Conservation (phyloP, 1,140 invertebrate genomes). For the Mylabris phalerata region DNA sequence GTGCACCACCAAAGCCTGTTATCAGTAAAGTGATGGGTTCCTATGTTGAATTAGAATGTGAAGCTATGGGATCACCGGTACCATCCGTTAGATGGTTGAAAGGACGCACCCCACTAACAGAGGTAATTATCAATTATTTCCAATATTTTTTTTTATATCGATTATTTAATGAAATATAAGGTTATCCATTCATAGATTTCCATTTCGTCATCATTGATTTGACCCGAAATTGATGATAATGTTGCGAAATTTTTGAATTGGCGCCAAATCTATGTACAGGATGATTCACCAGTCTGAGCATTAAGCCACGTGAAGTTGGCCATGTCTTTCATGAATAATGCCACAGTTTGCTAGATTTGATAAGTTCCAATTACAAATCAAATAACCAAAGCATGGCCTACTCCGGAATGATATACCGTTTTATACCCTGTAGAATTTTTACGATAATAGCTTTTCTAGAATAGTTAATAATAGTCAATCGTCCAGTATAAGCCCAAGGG, state of each 20-base stretch:
- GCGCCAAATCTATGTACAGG: no score
- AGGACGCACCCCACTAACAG: constrained; percentile 50
- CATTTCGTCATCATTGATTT: neutral
- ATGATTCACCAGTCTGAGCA: neutral
- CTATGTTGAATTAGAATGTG: constrained; percentile 57
- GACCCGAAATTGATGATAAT: neutral
- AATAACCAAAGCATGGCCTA: no score
- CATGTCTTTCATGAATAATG: no score
- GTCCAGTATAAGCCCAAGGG: no score
- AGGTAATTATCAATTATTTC: constrained; percentile 43
- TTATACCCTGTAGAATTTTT: neutral
- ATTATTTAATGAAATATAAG: neutral
- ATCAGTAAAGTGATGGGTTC: constrained; percentile 43
- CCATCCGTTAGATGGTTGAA: constrained; percentile 64
- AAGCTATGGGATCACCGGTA: constrained; percentile 59
- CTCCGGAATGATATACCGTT: neutral
- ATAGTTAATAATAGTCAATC: no score
- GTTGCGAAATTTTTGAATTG: no score
- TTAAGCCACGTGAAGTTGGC: no score
- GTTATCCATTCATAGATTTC: neutral
- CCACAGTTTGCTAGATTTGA: no score
- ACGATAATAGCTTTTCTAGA: no score
- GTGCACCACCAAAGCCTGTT: constrained; percentile 40
- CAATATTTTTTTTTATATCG: neutral
- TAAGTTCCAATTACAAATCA: no score